Evolutionary conservation across 1,140 invertebrate species (phyloP), one percentile per base, ranked within the genome.

Genomic region (Cydia strobilella): DNA sequence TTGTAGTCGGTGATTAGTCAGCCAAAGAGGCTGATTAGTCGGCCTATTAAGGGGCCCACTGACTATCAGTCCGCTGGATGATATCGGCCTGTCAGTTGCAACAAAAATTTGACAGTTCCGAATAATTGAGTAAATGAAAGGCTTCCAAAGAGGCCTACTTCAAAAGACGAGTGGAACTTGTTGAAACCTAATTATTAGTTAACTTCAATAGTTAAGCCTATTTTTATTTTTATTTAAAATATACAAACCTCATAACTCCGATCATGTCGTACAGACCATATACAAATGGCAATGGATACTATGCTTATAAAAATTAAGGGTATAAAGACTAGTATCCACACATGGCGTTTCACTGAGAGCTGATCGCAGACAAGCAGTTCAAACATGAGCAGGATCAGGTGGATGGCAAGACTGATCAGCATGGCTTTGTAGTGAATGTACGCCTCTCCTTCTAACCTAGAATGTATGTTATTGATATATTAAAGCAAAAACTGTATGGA

Each of bases 251-350:
- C 98, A 94, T 99, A 99, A 42, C 97, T 98, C 66, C 98, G 94
- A 88, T 99, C 98, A 93, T 99, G 98, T 94, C 99, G 99, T 1
- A 99, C 97, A 78, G 98, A 97, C 99, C 99, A 99, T 83, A 99
- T 98, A 89, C 98, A 99, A 48, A 99, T 97, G 15, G 97, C 97
- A 82, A 99, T 98, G 66, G 98, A 99, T 39, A 99, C 96, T 80
- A 99, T 96, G 42, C 98, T 99, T 79, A 99, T 98, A 90, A 99
- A 98, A 86, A 99, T 98, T 54, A 99, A 94, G 13, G 98, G 98
- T 92, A 99, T 98, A 91, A 99, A 99, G 54, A 99, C 97, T 75
- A 99, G 94, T 82, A 98, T 98, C 98, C 98, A 99, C 20, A 98
- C 91, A 93, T 99, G 97, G 75, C 97, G 95, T n/a, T 94, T 94